phyloP scores from a whole-genome alignment of 2,113 vertebrate genomes.

The Athene cunicularia region DNA sequence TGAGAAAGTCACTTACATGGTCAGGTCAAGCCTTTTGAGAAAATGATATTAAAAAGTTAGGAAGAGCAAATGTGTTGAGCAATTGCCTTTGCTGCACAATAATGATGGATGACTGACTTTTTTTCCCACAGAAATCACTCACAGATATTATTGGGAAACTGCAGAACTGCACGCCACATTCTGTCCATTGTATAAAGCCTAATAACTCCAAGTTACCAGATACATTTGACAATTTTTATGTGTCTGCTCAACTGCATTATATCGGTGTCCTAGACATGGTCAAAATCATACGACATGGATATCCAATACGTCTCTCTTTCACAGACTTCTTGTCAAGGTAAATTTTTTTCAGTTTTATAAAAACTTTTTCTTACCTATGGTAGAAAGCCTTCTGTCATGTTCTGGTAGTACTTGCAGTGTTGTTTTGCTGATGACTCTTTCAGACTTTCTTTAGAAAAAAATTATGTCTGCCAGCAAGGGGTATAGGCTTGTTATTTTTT shows the following conservation, averaged over 20 bases:
- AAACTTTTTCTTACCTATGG: neutral
- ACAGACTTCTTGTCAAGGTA: constrained; percentile 89
- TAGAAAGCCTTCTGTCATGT: neutral
- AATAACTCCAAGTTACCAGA: constrained; percentile 82
- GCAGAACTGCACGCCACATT: constrained; percentile 84
- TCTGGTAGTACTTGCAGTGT: neutral
- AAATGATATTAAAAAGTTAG: neutral
- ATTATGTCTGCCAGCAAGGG: neutral
- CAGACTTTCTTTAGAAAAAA: neutral
- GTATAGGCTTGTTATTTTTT: neutral
- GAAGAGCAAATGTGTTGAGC: neutral
- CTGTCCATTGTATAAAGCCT: constrained; percentile 90
- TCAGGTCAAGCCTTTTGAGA: neutral
- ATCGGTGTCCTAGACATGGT: constrained; percentile 93
- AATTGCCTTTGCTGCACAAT: neutral
- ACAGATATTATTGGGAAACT: constrained; percentile 87
- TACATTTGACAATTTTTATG: constrained; percentile 87
- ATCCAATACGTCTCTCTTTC: constrained; percentile 88
- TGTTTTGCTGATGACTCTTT: neutral
- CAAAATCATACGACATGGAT: constrained; percentile 89
- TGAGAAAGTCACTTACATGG: neutral
- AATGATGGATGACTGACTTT: neutral
- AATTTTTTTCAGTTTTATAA: neutral
- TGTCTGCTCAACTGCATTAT: constrained; percentile 92
- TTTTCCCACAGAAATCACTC: constrained; percentile 82